Percentiles rank a stretch among this genome's conserved stretches.
These are phyloP conservation scores for Cybosia mesomella DNA, from an alignment of 2,888 invertebrate species.

Conservation along the genomic window DNA sequence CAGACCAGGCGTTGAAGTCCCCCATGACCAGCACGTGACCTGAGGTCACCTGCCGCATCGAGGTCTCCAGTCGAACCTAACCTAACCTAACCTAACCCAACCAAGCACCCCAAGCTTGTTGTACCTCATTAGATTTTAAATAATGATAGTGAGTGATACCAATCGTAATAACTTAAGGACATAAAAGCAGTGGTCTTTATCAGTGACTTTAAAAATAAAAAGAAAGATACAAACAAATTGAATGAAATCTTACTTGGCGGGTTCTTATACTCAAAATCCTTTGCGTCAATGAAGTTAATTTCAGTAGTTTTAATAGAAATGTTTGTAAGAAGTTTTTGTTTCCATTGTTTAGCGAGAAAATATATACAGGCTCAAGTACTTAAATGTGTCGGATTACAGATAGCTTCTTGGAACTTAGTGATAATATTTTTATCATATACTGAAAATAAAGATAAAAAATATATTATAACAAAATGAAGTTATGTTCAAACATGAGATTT, in stretches of 20 bases:
- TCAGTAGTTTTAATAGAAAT: conserved; percentile 44
- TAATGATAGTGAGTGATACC: conserved; percentile 27
- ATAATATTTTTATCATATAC: neutral
- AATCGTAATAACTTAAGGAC: conserved; percentile 27
- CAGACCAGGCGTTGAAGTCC: no score
- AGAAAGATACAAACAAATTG: conserved; percentile 41
- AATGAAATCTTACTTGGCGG: conserved; percentile 44
- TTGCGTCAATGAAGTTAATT: conserved; percentile 51
- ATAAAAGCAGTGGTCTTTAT: conserved; percentile 39
- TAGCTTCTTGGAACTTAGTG: neutral
- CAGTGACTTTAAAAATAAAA: conserved; percentile 33
- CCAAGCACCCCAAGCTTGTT: no score
- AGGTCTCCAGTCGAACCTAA: no score
- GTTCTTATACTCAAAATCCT: conserved; percentile 45
- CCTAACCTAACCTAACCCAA: no score
- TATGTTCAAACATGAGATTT: no score
- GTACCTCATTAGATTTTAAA: conserved; percentile 22
- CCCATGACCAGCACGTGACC: no score
- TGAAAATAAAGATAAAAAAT: neutral
- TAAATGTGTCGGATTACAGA: conserved; percentile 16
- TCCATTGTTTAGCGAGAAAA: conserved; percentile 14
- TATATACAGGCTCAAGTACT: conserved; percentile 1
- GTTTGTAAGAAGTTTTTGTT: conserved; percentile 35
- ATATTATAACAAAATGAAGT: neutral
- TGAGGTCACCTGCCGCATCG: no score